Percentiles rank a stretch among this genome's conserved stretches.
Conservation (phyloP, 2,113 vertebrate species). For the Pterocles orientalis region DNA sequence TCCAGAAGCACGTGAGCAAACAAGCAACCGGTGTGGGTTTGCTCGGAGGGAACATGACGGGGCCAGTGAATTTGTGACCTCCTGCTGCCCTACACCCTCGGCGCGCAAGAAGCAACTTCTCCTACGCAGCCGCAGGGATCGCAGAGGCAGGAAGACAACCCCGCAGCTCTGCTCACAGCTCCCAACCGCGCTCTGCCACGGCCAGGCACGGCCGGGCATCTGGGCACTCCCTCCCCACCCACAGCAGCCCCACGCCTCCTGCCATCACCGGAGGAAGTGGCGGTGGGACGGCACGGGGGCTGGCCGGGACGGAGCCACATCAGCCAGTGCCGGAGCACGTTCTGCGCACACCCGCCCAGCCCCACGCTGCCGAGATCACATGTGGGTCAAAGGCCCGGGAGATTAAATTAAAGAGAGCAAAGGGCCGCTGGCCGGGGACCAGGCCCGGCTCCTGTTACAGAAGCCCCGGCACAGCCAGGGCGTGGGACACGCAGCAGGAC, state of each 20-base stretch:
- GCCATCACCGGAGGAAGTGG: rapidly evolving
- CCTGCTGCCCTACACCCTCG: not conserved
- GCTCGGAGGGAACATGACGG: rapidly evolving
- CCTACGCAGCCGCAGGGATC: not conserved
- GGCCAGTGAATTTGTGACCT: not conserved
- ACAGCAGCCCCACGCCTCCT: rapidly evolving
- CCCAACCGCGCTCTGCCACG: not conserved
- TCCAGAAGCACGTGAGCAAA: rapidly evolving
- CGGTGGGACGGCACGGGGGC: rapidly evolving
- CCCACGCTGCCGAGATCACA: not conserved
- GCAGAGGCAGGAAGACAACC: not conserved
- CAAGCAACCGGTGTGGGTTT: rapidly evolving
- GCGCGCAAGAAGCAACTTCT: not conserved
- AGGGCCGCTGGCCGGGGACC: not conserved
- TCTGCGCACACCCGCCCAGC: rapidly evolving
- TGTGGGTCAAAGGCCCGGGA: not conserved
- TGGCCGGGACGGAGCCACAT: rapidly evolving
- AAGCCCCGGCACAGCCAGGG: not conserved
- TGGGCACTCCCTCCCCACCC: rapidly evolving
- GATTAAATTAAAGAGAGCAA: not conserved
- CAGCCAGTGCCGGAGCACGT: rapidly evolving
- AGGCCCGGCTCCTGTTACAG: not conserved
- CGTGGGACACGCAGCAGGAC: not conserved
- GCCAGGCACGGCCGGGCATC: rapidly evolving
- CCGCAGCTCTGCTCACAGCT: not conserved